Percentiles rank a stretch among this genome's conserved stretches.
Evolutionary conservation across 2,797 vertebrate species (phyloP).

Genomic region (Hippocampus kuda): DNA sequence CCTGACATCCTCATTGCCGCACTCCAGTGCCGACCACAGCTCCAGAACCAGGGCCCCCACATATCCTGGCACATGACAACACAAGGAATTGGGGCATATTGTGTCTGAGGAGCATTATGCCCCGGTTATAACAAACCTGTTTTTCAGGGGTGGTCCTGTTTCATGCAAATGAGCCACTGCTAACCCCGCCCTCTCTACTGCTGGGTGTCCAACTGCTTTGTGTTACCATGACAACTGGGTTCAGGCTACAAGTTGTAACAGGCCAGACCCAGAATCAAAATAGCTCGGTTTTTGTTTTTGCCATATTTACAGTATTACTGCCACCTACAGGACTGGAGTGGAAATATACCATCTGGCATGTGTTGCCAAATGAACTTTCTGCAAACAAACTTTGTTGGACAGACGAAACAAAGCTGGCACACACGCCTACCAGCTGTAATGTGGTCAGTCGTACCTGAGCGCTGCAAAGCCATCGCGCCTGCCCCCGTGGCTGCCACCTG

Average conservation of each 20-base stretch:
- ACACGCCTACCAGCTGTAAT: constrained; percentile 10
- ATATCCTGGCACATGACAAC: constrained; percentile 67
- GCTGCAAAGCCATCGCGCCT: constrained; percentile 73
- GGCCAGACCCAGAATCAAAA: not conserved
- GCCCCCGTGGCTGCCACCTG: constrained; percentile 81
- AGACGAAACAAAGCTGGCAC: constrained; percentile 1
- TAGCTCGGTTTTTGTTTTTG: not conserved
- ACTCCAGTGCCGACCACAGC: constrained; percentile 86
- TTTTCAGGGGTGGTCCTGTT: no score
- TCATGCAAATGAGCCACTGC: no score
- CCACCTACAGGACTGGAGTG: not conserved
- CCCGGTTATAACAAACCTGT: no score
- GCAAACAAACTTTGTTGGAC: no score
- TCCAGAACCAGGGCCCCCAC: constrained; percentile 76
- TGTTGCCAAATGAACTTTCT: no score
- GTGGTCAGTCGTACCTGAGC: constrained; percentile 70
- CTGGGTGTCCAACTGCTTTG: no score
- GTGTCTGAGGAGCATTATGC: no score
- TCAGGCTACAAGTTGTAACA: not conserved
- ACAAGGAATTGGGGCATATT: no score
- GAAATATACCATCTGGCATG: not conserved
- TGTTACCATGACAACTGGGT: no score
- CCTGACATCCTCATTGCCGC: constrained; percentile 81
- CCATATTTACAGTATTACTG: not conserved
- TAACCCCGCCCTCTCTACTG: no score